Evolutionary conservation across 2,888 invertebrate genomes (phyloP).

Genomic region (Drosophila imparisetae): DNA sequence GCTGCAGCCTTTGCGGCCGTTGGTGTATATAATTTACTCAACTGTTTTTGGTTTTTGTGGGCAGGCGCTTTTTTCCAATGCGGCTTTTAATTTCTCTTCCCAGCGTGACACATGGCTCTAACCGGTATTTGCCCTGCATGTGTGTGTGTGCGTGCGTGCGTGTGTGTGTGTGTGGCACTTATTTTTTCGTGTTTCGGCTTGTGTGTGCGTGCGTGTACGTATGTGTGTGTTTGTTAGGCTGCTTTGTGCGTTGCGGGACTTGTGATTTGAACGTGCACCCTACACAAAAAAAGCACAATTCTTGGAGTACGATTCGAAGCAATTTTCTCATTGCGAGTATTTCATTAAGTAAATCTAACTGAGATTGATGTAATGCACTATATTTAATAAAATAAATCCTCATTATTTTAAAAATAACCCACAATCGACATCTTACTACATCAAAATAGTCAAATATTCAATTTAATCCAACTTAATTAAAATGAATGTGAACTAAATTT

Average conservation of each 20-base stretch:
- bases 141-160: neutral
- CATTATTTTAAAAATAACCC: neutral
- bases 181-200: neutral
- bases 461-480: neutral
- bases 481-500: neutral
- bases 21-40: constrained; percentile 78
- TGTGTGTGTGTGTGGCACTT: constrained; percentile 19
- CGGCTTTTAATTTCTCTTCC: constrained; percentile 61
- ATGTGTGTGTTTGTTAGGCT: constrained; percentile 22
- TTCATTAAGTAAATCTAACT: neutral
- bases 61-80: constrained; percentile 59
- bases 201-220: neutral
- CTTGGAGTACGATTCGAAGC: neutral
- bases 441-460: neutral
- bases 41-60: constrained; percentile 76
- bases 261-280: constrained; percentile 40
- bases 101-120: constrained; percentile 45
- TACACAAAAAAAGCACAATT: constrained; percentile 7
- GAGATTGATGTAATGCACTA: neutral
- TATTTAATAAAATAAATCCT: neutral
- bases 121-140: constrained; percentile 36
- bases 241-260: constrained; percentile 38
- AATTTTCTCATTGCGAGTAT: neutral
- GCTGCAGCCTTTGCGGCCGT: constrained; percentile 26
- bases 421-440: neutral